Evolutionary conservation across 2,797 vertebrate species (phyloP), one percentile per base, ranked within the genome.

Genomic region (Enteromius argenteus): DNA sequence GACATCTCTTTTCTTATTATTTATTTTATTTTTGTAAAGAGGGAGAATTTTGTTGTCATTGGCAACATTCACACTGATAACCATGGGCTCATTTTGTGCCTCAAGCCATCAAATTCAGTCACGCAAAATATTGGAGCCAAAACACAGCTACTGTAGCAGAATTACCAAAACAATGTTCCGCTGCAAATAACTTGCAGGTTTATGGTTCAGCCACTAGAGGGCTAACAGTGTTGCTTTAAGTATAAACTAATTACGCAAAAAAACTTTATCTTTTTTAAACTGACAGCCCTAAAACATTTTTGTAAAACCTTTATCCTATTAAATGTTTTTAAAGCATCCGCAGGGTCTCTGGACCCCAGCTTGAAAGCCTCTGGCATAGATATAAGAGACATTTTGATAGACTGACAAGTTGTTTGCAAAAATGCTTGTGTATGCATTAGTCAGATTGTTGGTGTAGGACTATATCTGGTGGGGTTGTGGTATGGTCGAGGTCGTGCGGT

Each of bases 371-470:
- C 37, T 42, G 23, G 68, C 68, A 71, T 35, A 53, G 72, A 53
- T 73, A 71, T 5, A 46, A 17, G 15, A 74, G 27, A 53, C 46
- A 53, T 53, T 74, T 74, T 74, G 72, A 74, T 56, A 37, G 30
- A 56, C 72, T 56, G 49, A 37, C 49, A 75, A 75, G 68, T 46
- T 81, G 42, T 27, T 37, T 49, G 39, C 9, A 5, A 82, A 39
- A 81, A 71, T 56, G 15, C 23, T 69, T 56, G 49, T 27, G 27
- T 51, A 74, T 82, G 42, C 46, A 75, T 67, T 67, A 66, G 56
- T 75, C 71, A 46, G 68, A 82, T 37, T 74, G 42, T 64, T 82
- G 7, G 42, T 82, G 19, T n/a, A 56, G 42, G 6, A 49, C n/a
- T 30, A 15, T 27, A 30, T 44, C 58, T 23, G 60, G 49, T 56